Conservation (phyloP, 2,113 vertebrate species). For the Enhydra lutris region DNA sequence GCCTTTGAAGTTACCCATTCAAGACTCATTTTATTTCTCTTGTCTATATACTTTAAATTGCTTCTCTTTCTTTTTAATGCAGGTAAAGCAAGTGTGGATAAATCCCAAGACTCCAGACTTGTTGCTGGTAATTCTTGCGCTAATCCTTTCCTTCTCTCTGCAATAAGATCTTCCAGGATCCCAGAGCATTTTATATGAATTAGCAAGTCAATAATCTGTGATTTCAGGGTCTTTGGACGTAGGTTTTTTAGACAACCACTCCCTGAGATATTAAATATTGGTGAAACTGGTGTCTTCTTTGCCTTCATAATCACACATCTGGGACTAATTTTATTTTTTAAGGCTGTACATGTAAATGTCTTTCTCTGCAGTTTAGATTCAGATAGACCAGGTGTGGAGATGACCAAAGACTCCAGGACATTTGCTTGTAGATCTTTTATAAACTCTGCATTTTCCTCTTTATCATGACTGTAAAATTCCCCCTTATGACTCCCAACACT, state of each 20-base stretch:
- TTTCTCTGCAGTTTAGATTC: not conserved
- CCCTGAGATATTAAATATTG: not conserved
- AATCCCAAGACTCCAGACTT: not conserved
- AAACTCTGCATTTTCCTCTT: not conserved
- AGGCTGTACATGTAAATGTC: not conserved
- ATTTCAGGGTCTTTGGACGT: not conserved
- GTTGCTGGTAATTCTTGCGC: not conserved
- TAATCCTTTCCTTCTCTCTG: not conserved
- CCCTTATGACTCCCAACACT: not conserved
- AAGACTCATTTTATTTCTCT: slow-evolving; percentile 24
- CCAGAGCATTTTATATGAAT: not conserved
- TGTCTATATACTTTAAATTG: not conserved
- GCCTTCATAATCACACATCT: not conserved
- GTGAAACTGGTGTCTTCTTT: slow-evolving; percentile 2
- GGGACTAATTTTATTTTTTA: slow-evolving; percentile 2
- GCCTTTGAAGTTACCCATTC: not conserved
- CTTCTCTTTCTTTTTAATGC: not conserved
- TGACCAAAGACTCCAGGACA: not conserved
- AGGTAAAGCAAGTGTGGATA: not conserved
- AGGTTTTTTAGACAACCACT: not conserved
- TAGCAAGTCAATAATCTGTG: not conserved
- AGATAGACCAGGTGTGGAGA: not conserved
- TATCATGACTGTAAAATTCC: accelerated
- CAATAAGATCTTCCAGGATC: not conserved
- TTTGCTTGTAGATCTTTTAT: not conserved